Conservation (phyloP, 2,113 vertebrate species). For the Nibea coibor region DNA sequence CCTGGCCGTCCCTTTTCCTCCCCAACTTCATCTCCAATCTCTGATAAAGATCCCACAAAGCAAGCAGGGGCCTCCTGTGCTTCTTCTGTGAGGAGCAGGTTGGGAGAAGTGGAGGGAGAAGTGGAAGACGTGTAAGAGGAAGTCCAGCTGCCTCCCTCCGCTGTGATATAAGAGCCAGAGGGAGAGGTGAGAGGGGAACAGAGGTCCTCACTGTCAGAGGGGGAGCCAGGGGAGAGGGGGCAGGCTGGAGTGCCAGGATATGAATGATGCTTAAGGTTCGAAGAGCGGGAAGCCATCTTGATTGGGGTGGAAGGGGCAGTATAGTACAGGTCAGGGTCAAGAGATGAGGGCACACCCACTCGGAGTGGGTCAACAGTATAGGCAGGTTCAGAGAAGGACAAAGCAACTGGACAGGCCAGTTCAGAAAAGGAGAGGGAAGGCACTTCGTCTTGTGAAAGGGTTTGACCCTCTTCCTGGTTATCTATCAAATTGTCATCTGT, state of each 20-base stretch:
- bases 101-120: slow-evolving; percentile 90
- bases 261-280: slow-evolving; percentile 79
- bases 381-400: slow-evolving; percentile 84
- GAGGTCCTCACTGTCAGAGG: slow-evolving; percentile 85
- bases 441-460: slow-evolving; percentile 88
- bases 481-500: slow-evolving; percentile 63
- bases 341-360: slow-evolving; percentile 75
- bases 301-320: slow-evolving; percentile 94
- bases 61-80: slow-evolving; percentile 81
- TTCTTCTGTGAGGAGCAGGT: slow-evolving; percentile 86
- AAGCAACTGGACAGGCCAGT: slow-evolving; percentile 78
- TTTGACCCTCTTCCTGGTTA: slow-evolving; percentile 63
- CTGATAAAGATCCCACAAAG: slow-evolving; percentile 82
- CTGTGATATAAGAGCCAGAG: slow-evolving; percentile 95
- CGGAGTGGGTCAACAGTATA: slow-evolving; percentile 82
- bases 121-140: slow-evolving; percentile 89
- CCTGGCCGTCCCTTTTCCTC: slow-evolving; percentile 76
- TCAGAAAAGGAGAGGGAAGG: slow-evolving; percentile 87
- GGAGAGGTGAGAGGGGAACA: slow-evolving; percentile 92
- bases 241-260: slow-evolving; percentile 79
- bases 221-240: slow-evolving; percentile 80
- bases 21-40: slow-evolving; percentile 81
- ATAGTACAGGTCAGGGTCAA: slow-evolving; percentile 91
- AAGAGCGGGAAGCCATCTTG: slow-evolving; percentile 78
- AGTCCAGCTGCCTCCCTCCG: slow-evolving; percentile 93